Percentiles rank a stretch among this genome's conserved stretches.
Evolutionary conservation across 2,113 vertebrate species (phyloP).

Genomic region (Neotoma lepida): DNA sequence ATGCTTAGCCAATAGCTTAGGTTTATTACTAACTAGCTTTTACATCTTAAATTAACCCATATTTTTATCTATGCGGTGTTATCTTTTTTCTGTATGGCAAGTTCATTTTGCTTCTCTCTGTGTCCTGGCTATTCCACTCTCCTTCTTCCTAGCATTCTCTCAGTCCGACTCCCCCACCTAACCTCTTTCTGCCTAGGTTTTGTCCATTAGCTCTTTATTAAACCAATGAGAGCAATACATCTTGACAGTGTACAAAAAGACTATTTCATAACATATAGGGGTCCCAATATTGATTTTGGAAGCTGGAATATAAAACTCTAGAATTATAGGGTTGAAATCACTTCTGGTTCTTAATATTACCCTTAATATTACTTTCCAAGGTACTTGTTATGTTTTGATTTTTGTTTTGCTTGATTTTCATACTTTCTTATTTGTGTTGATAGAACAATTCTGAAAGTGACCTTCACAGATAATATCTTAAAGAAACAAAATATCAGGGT

Average conservation of each 20-base stretch:
- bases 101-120: background rate
- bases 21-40: background rate
- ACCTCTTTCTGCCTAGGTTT: background rate
- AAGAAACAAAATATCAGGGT: background rate
- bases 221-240: background rate
- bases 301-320: background rate
- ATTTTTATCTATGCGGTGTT: no score
- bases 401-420: background rate
- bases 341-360: background rate
- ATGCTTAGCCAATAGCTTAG: background rate
- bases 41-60: background rate
- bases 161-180: background rate
- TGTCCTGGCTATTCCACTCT: background rate
- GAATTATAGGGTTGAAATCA: background rate
- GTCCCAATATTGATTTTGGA: background rate
- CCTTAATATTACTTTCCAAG: constrained; percentile 3
- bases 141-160: background rate
- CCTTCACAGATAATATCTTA: background rate
- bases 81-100: background rate
- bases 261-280: background rate
- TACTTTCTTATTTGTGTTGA: background rate
- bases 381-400: background rate
- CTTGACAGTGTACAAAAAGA: background rate
- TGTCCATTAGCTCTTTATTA: background rate
- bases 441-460: background rate